Evolutionary conservation across 2,888 invertebrate species (phyloP).

Genomic region (Parnassius mnemosyne): DNA sequence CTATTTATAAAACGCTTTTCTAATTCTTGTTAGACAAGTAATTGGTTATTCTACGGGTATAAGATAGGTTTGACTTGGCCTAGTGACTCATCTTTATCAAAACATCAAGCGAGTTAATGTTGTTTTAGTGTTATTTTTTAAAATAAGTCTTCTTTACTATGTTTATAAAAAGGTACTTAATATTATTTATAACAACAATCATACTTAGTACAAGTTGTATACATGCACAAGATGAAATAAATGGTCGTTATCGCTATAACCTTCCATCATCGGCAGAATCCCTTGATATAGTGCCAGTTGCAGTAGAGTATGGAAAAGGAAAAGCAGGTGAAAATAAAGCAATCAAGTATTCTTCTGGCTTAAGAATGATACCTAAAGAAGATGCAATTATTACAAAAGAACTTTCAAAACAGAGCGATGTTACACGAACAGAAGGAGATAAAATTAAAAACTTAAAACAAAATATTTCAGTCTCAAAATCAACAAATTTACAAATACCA

Average conservation of each 20-base stretch:
- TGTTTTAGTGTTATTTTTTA: slow-evolving; percentile 43
- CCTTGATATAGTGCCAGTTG: slow-evolving; percentile 38
- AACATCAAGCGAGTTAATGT: slow-evolving; percentile 49
- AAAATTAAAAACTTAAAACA: slow-evolving; percentile 1
- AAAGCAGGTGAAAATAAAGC: slow-evolving; percentile 29
- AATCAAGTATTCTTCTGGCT: slow-evolving; percentile 8
- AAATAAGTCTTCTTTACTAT: slow-evolving; percentile 26
- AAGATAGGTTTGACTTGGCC: slow-evolving; percentile 42
- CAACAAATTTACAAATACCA: slow-evolving; percentile 35
- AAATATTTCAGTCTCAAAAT: slow-evolving; percentile 9
- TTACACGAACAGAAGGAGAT: background rate
- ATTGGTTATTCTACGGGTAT: slow-evolving; percentile 47
- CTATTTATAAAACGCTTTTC: slow-evolving; percentile 31
- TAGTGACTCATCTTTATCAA: slow-evolving; percentile 60
- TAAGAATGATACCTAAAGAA: slow-evolving; percentile 1
- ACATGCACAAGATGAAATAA: slow-evolving; percentile 29
- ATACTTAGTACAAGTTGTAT: slow-evolving; percentile 24
- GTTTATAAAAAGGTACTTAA: slow-evolving; percentile 20
- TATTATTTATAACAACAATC: slow-evolving; percentile 16
- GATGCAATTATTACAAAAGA: background rate
- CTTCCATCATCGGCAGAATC: slow-evolving; percentile 47
- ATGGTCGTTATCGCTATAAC: slow-evolving; percentile 35
- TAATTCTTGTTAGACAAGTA: slow-evolving; percentile 62
- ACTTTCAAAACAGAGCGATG: slow-evolving; percentile 1
- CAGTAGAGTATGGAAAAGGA: slow-evolving; percentile 28